These are phyloP conservation scores for Chironomus tentans DNA, from an alignment of 2,888 invertebrate species.

Conservation along the genomic window DNA sequence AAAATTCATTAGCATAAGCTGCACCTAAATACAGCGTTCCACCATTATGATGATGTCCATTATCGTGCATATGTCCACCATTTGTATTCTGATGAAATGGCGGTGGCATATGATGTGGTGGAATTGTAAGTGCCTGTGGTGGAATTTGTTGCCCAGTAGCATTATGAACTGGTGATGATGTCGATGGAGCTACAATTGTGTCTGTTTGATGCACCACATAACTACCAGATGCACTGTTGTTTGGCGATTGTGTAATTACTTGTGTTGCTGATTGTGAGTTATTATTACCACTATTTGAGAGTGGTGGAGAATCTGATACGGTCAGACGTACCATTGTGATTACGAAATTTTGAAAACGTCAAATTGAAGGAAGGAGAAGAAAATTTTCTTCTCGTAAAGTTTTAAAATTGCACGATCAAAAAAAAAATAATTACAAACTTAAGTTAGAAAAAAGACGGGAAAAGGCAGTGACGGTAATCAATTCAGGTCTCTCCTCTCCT, in stretches of 20 bases:
- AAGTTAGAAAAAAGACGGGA: too few species aligned
- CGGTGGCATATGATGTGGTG: constrained; percentile 16
- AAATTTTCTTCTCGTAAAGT: neutral
- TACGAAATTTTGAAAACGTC: neutral
- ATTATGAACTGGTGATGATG: neutral
- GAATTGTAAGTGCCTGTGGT: constrained; percentile 1
- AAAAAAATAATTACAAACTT: too few species aligned
- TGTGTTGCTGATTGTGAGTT: neutral
- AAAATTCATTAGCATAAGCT: constrained; percentile 19
- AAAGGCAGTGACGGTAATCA: too few species aligned
- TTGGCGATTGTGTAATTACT: constrained; percentile 10
- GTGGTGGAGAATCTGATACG: constrained; percentile 32
- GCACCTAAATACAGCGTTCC: constrained; percentile 10
- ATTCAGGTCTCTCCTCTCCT: neutral
- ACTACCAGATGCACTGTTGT: neutral
- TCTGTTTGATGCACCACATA: constrained; percentile 12
- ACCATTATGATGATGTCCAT: constrained; percentile 22
- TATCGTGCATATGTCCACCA: constrained; percentile 1
- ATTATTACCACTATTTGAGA: neutral
- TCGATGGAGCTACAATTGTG: neutral
- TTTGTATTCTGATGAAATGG: neutral
- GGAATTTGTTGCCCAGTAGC: neutral
- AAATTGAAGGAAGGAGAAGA: neutral
- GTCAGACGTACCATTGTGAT: constrained; percentile 39
- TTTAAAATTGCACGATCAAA: too few species aligned